Evolutionary conservation across 2,797 vertebrate genomes (phyloP).

Genomic region (Ficedula albicollis): DNA sequence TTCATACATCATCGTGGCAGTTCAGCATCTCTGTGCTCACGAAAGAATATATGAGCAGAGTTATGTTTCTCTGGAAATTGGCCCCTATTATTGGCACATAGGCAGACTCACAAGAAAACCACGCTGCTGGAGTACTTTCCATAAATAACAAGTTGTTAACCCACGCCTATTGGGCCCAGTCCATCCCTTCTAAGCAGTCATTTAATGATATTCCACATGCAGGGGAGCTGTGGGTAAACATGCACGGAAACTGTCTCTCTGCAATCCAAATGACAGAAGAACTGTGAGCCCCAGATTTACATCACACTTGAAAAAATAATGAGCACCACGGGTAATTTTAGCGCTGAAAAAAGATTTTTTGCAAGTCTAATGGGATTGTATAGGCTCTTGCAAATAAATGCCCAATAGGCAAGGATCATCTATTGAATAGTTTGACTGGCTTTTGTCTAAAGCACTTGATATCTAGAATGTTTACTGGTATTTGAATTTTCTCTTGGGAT

Average conservation of each 20-base stretch:
- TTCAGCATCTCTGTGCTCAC: background rate
- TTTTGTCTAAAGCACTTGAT: background rate
- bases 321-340: background rate
- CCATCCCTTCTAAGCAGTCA: constrained; percentile 13
- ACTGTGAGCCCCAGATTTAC: background rate
- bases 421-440: background rate
- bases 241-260: background rate
- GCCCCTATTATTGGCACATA: constrained; percentile 30
- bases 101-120: constrained; percentile 28
- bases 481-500: background rate
- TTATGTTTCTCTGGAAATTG: background rate
- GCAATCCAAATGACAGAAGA: background rate
- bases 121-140: background rate
- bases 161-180: background rate
- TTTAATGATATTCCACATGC: background rate
- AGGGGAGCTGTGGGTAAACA: background rate
- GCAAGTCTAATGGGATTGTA: background rate
- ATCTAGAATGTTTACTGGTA: background rate
- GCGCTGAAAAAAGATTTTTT: background rate
- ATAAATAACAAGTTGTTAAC: constrained; percentile 1
- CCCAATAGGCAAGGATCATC: background rate
- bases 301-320: background rate
- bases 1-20: background rate
- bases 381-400: background rate
- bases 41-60: background rate